Evolutionary conservation across 2,113 vertebrate genomes (phyloP).

Genomic region (Pygoscelis antarcticus): DNA sequence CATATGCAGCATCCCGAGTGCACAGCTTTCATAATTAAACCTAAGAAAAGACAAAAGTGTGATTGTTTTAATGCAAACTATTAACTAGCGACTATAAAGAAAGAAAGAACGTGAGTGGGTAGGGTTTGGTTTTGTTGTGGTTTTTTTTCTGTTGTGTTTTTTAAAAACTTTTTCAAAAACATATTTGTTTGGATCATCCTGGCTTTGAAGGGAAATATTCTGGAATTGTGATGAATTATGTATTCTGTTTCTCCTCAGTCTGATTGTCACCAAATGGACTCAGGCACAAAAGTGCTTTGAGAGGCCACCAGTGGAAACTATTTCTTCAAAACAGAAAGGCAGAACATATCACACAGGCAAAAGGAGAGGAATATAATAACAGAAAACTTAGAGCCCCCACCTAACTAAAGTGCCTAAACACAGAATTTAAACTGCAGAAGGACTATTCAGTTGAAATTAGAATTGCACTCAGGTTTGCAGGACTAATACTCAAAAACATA

Average conservation of each 20-base stretch:
- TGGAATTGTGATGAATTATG: neutral
- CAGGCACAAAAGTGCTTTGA: neutral
- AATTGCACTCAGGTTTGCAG: neutral
- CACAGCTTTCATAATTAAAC: neutral
- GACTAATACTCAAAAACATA: neutral
- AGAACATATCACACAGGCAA: neutral
- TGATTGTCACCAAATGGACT: neutral
- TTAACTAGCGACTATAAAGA: neutral
- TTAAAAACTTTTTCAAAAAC: neutral
- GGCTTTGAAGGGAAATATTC: neutral
- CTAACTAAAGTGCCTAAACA: neutral
- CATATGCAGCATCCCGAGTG: neutral
- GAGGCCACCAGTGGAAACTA: neutral
- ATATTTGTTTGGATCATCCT: neutral
- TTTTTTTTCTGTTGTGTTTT: too few relatives aligned
- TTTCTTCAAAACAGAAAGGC: neutral
- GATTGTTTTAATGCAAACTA: neutral
- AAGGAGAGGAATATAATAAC: neutral
- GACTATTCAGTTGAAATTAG: neutral
- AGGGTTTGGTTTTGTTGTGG: fast-evolving
- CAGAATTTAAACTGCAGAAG: neutral
- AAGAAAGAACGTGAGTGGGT: neutral
- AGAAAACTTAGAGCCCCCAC: fast-evolving
- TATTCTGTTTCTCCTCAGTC: neutral
- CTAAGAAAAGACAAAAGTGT: neutral